Percentiles rank a stretch among this genome's conserved stretches.
Conservation (phyloP, 1,140 invertebrate genomes). For the Aphis gossypii region DNA sequence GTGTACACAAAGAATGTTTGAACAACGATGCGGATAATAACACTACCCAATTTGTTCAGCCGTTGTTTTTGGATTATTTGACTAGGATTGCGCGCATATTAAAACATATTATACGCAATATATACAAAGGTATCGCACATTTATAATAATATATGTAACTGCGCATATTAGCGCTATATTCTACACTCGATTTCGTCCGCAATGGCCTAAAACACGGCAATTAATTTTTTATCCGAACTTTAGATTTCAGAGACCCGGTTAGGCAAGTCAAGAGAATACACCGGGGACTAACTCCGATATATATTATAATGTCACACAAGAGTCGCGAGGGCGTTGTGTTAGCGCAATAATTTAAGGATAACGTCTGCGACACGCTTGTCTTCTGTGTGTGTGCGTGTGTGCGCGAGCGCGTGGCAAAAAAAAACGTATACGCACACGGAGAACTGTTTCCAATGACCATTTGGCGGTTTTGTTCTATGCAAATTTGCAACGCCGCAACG, state of each 20-base stretch:
- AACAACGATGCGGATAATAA: not conserved
- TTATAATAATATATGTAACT: not conserved
- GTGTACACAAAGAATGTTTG: not conserved
- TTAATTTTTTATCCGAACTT: slow-evolving; percentile 19
- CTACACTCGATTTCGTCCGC: not conserved
- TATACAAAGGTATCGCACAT: not conserved
- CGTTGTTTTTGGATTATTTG: slow-evolving; percentile 14
- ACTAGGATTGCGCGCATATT: slow-evolving; percentile 17
- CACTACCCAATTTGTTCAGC: slow-evolving; percentile 14
- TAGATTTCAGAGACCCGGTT: not conserved
- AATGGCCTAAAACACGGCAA: not conserved
- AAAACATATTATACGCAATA: not conserved
- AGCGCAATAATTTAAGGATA: slow-evolving; percentile 54
- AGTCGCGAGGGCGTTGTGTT: slow-evolving; percentile 34
- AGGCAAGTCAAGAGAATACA: not conserved
- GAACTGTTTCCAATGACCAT: slow-evolving; percentile 54
- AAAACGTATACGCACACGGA: not conserved
- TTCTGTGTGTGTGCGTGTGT: not conserved
- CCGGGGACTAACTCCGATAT: slow-evolving; percentile 19
- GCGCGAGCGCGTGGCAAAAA: not conserved
- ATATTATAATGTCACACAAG: slow-evolving; percentile 24
- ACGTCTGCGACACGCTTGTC: slow-evolving; percentile 48
- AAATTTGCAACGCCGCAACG: slow-evolving; percentile 35
- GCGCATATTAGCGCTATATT: not conserved
- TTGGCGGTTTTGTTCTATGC: slow-evolving; percentile 40